Base-by-base conservation (phyloP, 2,113 vertebrate species). In the Vidua macroura region DNA sequence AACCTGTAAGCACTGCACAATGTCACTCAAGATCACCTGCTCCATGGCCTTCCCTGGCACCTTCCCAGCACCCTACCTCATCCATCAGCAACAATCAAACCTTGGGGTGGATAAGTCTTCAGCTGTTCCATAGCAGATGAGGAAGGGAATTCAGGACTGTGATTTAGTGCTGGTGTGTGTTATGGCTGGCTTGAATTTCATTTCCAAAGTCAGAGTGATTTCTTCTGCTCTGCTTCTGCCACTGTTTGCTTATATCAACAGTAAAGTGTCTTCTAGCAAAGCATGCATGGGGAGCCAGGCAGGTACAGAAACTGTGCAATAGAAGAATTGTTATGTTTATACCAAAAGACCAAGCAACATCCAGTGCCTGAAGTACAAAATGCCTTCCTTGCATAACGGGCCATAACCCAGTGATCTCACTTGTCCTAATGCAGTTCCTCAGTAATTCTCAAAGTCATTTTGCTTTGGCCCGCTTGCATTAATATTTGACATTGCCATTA, bases 381-480 rank as follows among this genome's bases (percentile, higher is more conserved):
- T 66, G 12, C 16, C 30, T 55, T 77, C 11, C 22, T 70, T 83
- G 27, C 7, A 7, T 41, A 41, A 23, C 0, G 0, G 49, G 27
- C 59, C 67, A 41, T 35, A 63, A 48, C 59, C 25, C 44, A 39
- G 55, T 78, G 46, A 73, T 91, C 52, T 93, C 15, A 23, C 75
- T 76, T 67, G 30, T 74, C 56, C 64, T 90, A 69, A 49, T 30
- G 49, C 39, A 84, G 25, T 43, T 76, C 25, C 46, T 64, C 27
- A 25, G 18, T 79, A 78, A 90, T 88, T 89, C 60, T 80, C 24
- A 70, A 92, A 88, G 55, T 59, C 1, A 11, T 90, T 92, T 69
- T 74, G 25, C 35, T 75, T 93, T 86, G 73, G 43, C 75, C 55
- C 28, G 74, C 48, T 77, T 60, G 43, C 53, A 53, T 58, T 69